These are phyloP conservation scores for Syrphus vitripennis DNA, from an alignment of 2,888 invertebrate genomes.

Conservation along the genomic window DNA sequence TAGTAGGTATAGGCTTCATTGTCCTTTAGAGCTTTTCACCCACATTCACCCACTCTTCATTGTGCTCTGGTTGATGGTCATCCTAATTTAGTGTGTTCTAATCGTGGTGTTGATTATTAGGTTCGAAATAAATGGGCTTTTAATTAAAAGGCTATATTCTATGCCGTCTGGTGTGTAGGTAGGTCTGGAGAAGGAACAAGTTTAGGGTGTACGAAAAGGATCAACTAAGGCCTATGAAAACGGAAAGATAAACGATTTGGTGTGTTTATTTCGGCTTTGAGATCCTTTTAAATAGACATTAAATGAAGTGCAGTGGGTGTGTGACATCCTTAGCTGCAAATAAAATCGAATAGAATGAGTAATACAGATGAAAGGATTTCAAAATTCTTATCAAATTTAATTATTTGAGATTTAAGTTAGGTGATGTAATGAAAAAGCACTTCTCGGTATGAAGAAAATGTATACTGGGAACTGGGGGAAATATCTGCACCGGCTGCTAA, in stretches of 20 bases:
- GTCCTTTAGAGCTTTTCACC: not conserved
- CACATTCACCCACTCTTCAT: not conserved
- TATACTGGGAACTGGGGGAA: too few species aligned
- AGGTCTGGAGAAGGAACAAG: not conserved
- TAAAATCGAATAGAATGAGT: not conserved
- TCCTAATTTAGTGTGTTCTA: slow-evolving; percentile 68
- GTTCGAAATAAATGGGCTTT: slow-evolving; percentile 65
- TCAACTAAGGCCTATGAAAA: not conserved
- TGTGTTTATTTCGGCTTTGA: slow-evolving; percentile 11
- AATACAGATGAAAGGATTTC: not conserved
- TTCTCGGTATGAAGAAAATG: too few species aligned
- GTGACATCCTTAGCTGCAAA: not conserved
- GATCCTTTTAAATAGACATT: slow-evolving; percentile 33
- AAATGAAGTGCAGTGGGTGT: slow-evolving; percentile 38
- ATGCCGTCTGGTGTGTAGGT: not conserved
- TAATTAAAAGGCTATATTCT: slow-evolving; percentile 63
- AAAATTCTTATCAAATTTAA: not conserved
- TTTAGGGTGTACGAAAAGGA: not conserved
- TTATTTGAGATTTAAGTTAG: too few species aligned
- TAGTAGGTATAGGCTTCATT: not conserved
- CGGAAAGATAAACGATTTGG: slow-evolving; percentile 52
- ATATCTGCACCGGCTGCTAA: too few species aligned
- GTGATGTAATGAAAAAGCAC: too few species aligned
- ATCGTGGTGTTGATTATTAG: slow-evolving; percentile 68
- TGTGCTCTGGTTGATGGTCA: slow-evolving; percentile 56